Conservation (phyloP, 2,888 invertebrate genomes). For the Timema cristinae region DNA sequence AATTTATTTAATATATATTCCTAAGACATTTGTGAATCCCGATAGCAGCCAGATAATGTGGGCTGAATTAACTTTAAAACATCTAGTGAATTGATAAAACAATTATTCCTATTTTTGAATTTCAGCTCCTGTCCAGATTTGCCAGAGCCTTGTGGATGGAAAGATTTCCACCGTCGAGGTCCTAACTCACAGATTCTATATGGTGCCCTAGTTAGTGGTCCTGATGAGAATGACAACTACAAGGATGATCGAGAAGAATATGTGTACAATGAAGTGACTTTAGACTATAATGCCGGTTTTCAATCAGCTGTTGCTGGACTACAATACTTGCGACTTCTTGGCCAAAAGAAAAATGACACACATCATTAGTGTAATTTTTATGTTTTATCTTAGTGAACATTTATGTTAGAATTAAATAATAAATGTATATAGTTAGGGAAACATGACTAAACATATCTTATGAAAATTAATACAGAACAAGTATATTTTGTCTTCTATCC, state of each 20-base stretch:
- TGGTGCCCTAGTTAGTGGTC: conserved; percentile 56
- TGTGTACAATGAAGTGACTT: conserved; percentile 53
- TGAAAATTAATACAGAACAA: too few species aligned
- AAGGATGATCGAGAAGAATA: conserved; percentile 51
- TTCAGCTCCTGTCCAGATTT: conserved; percentile 51
- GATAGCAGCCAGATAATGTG: too few species aligned
- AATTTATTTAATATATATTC: too few species aligned
- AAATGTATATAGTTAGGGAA: too few species aligned
- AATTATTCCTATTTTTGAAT: conserved; percentile 19
- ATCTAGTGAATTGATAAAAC: neutral
- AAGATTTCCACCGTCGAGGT: conserved; percentile 43
- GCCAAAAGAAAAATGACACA: too few species aligned
- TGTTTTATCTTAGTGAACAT: too few species aligned
- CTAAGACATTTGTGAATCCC: too few species aligned
- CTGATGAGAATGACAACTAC: conserved; percentile 51
- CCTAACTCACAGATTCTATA: conserved; percentile 53
- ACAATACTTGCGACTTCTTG: conserved; percentile 38
- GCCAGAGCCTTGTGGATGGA: conserved; percentile 50
- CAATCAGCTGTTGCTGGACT: conserved; percentile 51
- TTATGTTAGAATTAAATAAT: too few species aligned
- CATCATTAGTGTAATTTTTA: too few species aligned
- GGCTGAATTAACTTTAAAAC: neutral
- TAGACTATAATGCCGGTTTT: conserved; percentile 56
- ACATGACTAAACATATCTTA: too few species aligned
- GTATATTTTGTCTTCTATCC: too few species aligned